Evolutionary conservation across 2,888 invertebrate genomes (phyloP), one percentile per base, ranked within the genome.

Genomic region (Molanna angustata): DNA sequence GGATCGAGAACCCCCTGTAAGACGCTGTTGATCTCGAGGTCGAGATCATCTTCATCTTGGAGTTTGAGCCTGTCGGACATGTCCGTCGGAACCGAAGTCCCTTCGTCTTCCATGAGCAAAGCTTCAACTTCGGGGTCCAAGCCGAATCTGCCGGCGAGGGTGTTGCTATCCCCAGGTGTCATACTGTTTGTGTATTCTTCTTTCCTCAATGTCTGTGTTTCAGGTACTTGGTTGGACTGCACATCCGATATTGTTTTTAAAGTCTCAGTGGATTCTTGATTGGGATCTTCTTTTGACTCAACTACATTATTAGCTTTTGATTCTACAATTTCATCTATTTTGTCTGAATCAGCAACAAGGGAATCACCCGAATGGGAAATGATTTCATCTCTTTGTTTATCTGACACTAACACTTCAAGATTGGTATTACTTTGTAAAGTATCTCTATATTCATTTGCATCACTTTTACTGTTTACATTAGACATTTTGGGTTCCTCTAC

Each of bases 21-120:
- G 7, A 56, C 48, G 13, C 46, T 41, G 31, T 53, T 49, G 4
- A 55, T 49, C 17, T 59, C 52, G 13, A 55, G 43, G 37, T 57
- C 57, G 4, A 54, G 33, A 43, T 50, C 53, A 18, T 53, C 49
- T 6, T 51, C 31, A 13, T 48, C 46, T 3, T 47, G 27, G 33
- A 47, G 32, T 16, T 18, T 16, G 27, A 27, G 11, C 2, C 11
- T 22, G 2, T 52, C 45, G 19, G 18, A 20, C n/a, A n/a, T n/a
- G n/a, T n/a, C n/a, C 1, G 21, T 20, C 4, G 22, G 4, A 6
- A 14, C 7, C 6, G 14, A n/a, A 14, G 17, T 16, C 2, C 13
- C 20, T 18, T 58, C 53, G n/a, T 53, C 53, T 43, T 52, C 52
- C 7, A 53, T 21, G 4, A 53, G 35, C 50, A 58, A 16, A 1